phyloP scores from a whole-genome alignment of 2,888 invertebrate genomes.

The Drosophila tanythrix region DNA sequence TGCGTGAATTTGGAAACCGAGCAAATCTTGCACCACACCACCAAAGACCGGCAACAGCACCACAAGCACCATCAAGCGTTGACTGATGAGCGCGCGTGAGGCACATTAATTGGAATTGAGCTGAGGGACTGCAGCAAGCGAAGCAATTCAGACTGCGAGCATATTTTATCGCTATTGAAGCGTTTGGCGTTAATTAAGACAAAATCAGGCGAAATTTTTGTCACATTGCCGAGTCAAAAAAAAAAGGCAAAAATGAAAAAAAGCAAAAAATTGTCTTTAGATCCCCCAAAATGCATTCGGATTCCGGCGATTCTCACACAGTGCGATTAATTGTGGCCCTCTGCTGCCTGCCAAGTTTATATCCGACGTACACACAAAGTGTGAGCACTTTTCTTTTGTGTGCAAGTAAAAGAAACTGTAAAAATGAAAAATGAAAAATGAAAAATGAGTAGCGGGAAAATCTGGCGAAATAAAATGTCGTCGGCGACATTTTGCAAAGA shows the following conservation, averaged over 20 bases:
- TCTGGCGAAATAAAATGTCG: constrained; percentile 85
- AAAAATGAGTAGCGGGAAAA: constrained; percentile 82
- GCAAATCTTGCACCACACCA: constrained; percentile 63
- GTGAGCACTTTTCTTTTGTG: constrained; percentile 7
- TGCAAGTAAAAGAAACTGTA: constrained; percentile 76
- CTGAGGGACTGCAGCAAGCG: constrained; percentile 16
- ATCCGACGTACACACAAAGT: constrained; percentile 8
- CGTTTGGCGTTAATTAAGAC: constrained; percentile 85
- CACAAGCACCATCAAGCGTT: constrained; percentile 47
- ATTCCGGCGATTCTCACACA: constrained; percentile 35
- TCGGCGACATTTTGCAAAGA: constrained; percentile 83
- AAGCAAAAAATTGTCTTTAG: not conserved
- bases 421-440: constrained; percentile 78
- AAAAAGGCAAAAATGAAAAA: too few relatives aligned
- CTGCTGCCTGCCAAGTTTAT: constrained; percentile 61
- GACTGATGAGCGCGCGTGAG: constrained; percentile 78
- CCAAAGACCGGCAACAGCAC: constrained; percentile 25
- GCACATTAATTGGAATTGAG: constrained; percentile 82
- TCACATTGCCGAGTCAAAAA: constrained; percentile 73
- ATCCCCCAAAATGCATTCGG: constrained; percentile 21
- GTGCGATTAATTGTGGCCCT: constrained; percentile 78
- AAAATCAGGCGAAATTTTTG: constrained; percentile 84
- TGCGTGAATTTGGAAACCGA: constrained; percentile 81
- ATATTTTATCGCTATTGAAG: constrained; percentile 84
- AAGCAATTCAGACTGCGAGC: constrained; percentile 61